A percentile compares a stretch with the other conserved stretches of the same genome.
Evolutionary conservation across 1,140 invertebrate genomes (phyloP).

Genomic region (Lucilia sericata): DNA sequence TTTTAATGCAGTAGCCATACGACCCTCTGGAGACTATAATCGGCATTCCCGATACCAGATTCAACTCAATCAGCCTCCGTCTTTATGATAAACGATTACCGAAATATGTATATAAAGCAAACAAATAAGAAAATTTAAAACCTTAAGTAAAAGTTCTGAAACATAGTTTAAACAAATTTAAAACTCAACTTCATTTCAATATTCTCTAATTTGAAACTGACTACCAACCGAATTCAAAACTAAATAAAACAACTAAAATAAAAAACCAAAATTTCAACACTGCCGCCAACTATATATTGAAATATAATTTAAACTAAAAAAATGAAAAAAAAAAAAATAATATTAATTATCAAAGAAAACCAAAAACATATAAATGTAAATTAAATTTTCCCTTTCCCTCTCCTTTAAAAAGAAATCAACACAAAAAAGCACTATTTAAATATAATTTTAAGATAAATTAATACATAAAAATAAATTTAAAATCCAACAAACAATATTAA

Average conservation of each 20-base stretch:
- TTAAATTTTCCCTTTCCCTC: neutral
- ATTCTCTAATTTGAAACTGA: neutral
- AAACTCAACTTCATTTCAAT: too few species aligned
- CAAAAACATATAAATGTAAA: neutral
- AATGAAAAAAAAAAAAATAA: neutral
- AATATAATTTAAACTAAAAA: neutral
- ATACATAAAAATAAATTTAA: neutral
- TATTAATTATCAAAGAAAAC: neutral
- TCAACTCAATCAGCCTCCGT: too few species aligned
- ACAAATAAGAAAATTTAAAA: too few species aligned
- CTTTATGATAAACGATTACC: too few species aligned
- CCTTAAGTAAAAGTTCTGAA: too few species aligned
- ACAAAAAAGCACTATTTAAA: neutral
- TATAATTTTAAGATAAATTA: neutral
- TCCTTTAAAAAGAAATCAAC: neutral
- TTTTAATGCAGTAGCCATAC: too few species aligned
- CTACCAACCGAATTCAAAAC: neutral
- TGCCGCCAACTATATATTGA: constrained; percentile 12
- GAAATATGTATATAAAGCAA: too few species aligned
- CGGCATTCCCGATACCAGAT: too few species aligned
- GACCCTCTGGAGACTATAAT: too few species aligned
- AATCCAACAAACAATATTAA: constrained; percentile 11
- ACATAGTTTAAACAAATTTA: too few species aligned
- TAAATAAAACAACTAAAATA: neutral
- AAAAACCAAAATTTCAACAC: neutral